Conservation (phyloP, 2,888 invertebrate species). For the Aquatica leii region DNA sequence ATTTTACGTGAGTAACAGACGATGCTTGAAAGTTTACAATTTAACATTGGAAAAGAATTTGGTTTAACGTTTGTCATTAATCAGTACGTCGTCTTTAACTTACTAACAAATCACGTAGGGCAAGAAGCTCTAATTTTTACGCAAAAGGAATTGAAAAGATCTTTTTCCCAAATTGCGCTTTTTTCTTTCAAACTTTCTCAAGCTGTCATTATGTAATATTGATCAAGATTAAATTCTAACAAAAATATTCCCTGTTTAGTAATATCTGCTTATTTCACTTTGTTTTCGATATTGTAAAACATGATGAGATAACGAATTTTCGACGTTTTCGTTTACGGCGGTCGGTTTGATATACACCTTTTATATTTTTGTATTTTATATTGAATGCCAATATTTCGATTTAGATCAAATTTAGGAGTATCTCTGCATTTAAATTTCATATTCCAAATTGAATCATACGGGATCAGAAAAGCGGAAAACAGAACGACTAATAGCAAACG, state of each 20-base stretch:
- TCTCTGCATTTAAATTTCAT: constrained; percentile 37
- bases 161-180: constrained; percentile 10
- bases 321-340: constrained; percentile 23
- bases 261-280: neutral
- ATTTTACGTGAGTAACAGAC: neutral
- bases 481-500: constrained; percentile 35
- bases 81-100: constrained; percentile 25
- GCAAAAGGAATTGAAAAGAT: constrained; percentile 17
- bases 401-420: constrained; percentile 30
- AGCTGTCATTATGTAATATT: constrained; percentile 9
- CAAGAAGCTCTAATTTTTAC: constrained; percentile 23
- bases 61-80: constrained; percentile 20
- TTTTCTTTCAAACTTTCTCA: constrained; percentile 7
- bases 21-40: neutral
- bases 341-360: constrained; percentile 15
- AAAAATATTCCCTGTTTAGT: constrained; percentile 10
- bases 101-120: constrained; percentile 23
- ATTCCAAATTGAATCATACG: constrained; percentile 35
- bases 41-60: constrained; percentile 7
- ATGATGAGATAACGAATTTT: constrained; percentile 27
- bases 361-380: constrained; percentile 22
- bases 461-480: constrained; percentile 35
- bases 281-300: constrained; percentile 10
- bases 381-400: constrained; percentile 21
- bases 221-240: constrained; percentile 6